Evolutionary conservation across 1,140 invertebrate genomes (phyloP).

Genomic region (Calycopis cecrops): DNA sequence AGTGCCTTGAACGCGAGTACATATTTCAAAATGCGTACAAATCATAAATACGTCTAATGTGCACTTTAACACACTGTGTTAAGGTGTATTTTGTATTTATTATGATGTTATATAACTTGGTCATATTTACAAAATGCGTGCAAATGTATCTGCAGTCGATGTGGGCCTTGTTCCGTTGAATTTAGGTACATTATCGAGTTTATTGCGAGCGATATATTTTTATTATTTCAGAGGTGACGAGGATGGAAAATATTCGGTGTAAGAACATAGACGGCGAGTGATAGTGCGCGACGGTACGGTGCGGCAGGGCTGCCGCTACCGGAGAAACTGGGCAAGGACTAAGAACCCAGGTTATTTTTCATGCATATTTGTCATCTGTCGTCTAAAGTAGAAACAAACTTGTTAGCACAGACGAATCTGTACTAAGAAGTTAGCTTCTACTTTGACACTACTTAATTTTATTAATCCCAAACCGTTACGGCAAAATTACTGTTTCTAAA

Average conservation of each 20-base stretch:
- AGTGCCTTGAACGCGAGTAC: neutral
- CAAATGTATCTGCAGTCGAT: conserved; percentile 11
- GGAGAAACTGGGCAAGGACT: too few species aligned
- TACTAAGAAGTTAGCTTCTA: too few species aligned
- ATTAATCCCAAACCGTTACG: too few species aligned
- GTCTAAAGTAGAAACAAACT: too few species aligned
- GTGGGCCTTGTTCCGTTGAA: neutral
- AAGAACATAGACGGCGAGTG: conserved; percentile 53
- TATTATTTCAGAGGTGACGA: conserved; percentile 46
- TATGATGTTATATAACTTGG: neutral
- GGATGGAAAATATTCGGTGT: conserved; percentile 52
- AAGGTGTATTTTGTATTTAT: conserved; percentile 15
- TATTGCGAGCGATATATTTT: neutral
- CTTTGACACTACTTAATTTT: too few species aligned
- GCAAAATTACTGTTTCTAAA: too few species aligned
- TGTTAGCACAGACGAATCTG: too few species aligned
- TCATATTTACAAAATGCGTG: conserved; percentile 11
- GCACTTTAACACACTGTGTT: neutral
- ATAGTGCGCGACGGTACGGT: conserved; percentile 40
- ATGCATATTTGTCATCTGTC: too few species aligned
- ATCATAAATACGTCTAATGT: conserved; percentile 7
- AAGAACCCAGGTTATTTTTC: too few species aligned
- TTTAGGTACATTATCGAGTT: conserved; percentile 16
- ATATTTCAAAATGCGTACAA: conserved; percentile 11
- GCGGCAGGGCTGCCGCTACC: conserved; percentile 25